Percentiles rank a stretch among this genome's conserved stretches.
phyloP scores from a whole-genome alignment of 2,888 invertebrate species.

The Drosophila niveifrons region DNA sequence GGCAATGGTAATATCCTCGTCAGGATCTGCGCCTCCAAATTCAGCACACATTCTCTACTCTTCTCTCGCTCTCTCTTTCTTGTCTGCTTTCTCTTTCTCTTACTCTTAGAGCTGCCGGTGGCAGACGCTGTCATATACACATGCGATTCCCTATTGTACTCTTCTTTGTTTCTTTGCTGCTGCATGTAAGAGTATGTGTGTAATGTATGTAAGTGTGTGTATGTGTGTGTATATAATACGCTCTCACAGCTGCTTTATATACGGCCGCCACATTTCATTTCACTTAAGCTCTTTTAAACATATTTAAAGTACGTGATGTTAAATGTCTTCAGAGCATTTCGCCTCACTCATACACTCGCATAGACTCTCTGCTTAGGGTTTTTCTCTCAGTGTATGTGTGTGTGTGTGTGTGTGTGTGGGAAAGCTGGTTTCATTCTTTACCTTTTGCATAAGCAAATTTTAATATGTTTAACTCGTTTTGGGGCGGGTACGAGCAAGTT shows the following conservation, averaged over 20 bases:
- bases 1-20: conserved; percentile 28
- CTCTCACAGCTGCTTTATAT: conserved; percentile 19
- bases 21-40: conserved; percentile 19
- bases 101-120: conserved; percentile 33
- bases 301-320: conserved; percentile 80
- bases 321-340: conserved; percentile 73
- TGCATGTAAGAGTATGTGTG: conserved; percentile 1
- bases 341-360: conserved; percentile 20
- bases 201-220: conserved; percentile 8
- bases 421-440: conserved; percentile 40
- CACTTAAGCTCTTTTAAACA: conserved; percentile 78
- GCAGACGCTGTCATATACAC: conserved; percentile 58
- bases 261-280: conserved; percentile 65
- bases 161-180: not conserved
- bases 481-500: conserved; percentile 41
- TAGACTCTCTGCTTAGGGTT: not conserved
- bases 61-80: not conserved
- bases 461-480: conserved; percentile 82
- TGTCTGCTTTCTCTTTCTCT: not conserved
- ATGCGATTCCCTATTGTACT: conserved; percentile 32
- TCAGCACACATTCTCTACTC: conserved; percentile 7
- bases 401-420: conserved; percentile 19
- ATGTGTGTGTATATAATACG: conserved; percentile 26
- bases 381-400: conserved; percentile 15
- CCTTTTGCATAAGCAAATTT: conserved; percentile 78